phyloP scores from a whole-genome alignment of 2,888 invertebrate genomes.

The Lomographa bimaculata region DNA sequence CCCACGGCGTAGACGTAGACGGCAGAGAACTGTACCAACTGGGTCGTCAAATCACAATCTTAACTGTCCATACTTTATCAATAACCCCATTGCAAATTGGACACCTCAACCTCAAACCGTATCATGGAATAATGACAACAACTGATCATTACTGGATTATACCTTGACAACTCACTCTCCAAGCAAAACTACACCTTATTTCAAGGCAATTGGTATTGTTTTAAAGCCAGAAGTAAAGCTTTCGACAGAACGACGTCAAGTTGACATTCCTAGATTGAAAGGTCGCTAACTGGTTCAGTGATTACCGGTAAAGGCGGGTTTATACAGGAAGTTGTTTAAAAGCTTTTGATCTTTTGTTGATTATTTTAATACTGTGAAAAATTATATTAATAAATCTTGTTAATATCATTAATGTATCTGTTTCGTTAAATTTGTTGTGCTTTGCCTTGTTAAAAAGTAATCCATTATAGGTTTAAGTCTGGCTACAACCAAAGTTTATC shows the following conservation, averaged over 20 bases:
- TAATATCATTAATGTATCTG: no score
- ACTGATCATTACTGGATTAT: constrained; percentile 55
- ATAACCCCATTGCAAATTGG: constrained; percentile 7
- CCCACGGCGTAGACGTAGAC: no score
- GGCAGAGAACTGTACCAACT: no score
- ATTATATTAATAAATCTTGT: not conserved
- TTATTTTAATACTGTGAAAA: constrained; percentile 1
- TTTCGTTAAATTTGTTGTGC: no score
- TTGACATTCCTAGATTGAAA: constrained; percentile 61
- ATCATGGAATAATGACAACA: constrained; percentile 57
- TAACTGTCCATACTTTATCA: not conserved
- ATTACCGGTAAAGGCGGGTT: constrained; percentile 42
- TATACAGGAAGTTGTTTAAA: constrained; percentile 20
- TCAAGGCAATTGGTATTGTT: constrained; percentile 28
- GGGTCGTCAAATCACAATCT: no score
- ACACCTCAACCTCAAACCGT: constrained; percentile 38
- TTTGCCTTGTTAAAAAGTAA: no score
- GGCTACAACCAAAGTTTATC: no score
- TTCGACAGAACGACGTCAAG: constrained; percentile 50
- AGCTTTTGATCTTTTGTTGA: constrained; percentile 7
- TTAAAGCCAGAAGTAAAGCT: constrained; percentile 33
- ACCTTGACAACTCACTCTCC: constrained; percentile 38
- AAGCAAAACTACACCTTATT: constrained; percentile 36
- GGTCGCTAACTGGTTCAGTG: constrained; percentile 57
- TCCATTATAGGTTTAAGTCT: no score